Evolutionary conservation across 2,888 invertebrate genomes (phyloP), one percentile per base, ranked within the genome.

Genomic region (Andricus quercusramuli): DNA sequence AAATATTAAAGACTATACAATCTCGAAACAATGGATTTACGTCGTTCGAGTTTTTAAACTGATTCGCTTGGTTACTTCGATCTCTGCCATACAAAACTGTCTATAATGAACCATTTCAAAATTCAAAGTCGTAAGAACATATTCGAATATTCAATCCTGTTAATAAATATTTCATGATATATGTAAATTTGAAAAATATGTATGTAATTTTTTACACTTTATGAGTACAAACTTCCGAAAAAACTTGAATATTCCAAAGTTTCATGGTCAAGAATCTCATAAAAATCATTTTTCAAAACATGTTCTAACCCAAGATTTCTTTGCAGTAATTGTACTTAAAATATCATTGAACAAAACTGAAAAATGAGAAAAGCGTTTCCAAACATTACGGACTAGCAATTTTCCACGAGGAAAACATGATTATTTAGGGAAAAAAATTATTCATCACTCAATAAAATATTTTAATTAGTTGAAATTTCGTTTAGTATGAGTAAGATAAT

Each of bases 1-100:
- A 70, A 70, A 70, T 70, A 70, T 70, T 70, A 70, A 70, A 59
- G 13, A 11, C 59, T 51, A 20, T 20, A 51, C 1, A 20, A 68
- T 47, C 47, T 51, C 15, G 51, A 70, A 70, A 70, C 70, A 70
- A 70, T 70, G 59, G 59, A 3, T 22, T 59, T 59, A 59, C 37
- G 37, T 37, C 9, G 9, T 37, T 37, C 37, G 9, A 37, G 59
- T 59, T 59, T 22, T 59, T 22, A 22, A 59, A 20, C 59, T 59
- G 59, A 20, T n/a, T 59, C 11, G 2, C 59, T 22, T 59, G 17
- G 47, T 11, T 59, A 59, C 59, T 59, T 59, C 22, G 2, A 59
- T 11, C 59, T 59, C 59, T 59, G 20, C 22, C 22, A 59, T 11
- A 13, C 22, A 22, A 22, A 59, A 22, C 22, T 59, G 8, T 51